Conservation (phyloP, 2,113 vertebrate genomes). For the Sebastes fasciatus region DNA sequence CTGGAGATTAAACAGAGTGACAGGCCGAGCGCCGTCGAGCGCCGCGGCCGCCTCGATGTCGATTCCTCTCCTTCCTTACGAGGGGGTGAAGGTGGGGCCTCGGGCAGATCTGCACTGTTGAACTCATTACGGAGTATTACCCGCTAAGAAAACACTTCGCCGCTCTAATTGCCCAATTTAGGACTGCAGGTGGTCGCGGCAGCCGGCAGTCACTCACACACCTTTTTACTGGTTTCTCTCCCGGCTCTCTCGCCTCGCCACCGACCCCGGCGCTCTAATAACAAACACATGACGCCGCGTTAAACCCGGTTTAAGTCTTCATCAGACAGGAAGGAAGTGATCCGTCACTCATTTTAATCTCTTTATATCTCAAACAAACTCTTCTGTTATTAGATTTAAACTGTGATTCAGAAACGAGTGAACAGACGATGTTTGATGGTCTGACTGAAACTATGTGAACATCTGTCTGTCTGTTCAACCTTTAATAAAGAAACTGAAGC, state of each 20-base stretch:
- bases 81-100: constrained; percentile 68
- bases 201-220: constrained; percentile 57
- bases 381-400: not conserved
- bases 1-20: constrained; percentile 77
- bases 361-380: not conserved
- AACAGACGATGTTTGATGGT: not conserved
- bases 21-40: constrained; percentile 38
- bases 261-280: constrained; percentile 14
- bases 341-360: not conserved
- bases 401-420: not conserved
- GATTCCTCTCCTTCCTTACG: constrained; percentile 33
- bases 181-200: constrained; percentile 75
- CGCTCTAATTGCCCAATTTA: constrained; percentile 79
- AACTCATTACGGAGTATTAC: constrained; percentile 81
- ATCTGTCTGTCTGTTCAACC: not conserved
- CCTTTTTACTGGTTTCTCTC: constrained; percentile 37
- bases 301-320: not conserved
- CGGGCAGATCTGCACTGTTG: constrained; percentile 69
- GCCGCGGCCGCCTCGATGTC: constrained; percentile 10
- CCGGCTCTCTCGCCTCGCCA: not conserved
- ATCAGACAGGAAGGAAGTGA: not conserved
- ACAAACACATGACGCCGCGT: constrained; percentile 44
- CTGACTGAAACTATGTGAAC: not conserved
- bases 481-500: not conserved
- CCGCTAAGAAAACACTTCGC: constrained; percentile 75